Base-by-base conservation (phyloP, 2,888 invertebrate species). In the Nemotelus pantherinus region DNA sequence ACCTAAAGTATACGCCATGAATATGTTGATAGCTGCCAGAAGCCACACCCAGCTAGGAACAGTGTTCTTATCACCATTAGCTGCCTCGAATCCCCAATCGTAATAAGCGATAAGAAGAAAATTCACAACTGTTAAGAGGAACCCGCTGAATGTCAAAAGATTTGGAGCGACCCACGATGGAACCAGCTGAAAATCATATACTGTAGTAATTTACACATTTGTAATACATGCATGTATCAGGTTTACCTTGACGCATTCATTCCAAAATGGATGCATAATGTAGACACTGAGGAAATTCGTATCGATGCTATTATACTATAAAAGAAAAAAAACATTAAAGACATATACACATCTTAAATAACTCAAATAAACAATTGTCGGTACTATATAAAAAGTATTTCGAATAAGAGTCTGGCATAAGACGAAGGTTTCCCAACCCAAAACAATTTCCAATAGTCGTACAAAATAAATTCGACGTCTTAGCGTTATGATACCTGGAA, bases 251-350 rank as follows among this genome's bases (percentile, higher is more conserved):
- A 99, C 98, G 83, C 97, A 92, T 91, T 93, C 93, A 88, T 99
- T 95, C 99, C 99, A 99, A 88, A 99, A 99, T 45, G 99, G 99
- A 88, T 99, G 99, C 94, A 98, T 98, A 82, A 99, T 92, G 92
- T 99, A 97, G 82, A 95, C 94, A 87, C 98, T 97, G 76, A 99
- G 90, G 55, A 97, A 93, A 86, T 97, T 97, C 64, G 96, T 98
- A 86, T 99, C 99, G 84, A 97, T 90, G 77, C 96, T 95, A 87
- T 93, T 97, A 87, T 99, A 99, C 98, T 99, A 92, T 85, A 94
- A 93, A 4, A 58, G 25, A 85, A 82, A 50, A 64, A 64, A 75
- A 6, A 43, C 9, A 50, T 50, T 25, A 25, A 25, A 25, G 25
- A 25, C 25, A 25, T 25, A 25, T 25, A 25, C 25, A 25, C 25